Percentiles rank a stretch among this genome's conserved stretches.
These are phyloP conservation scores for Tetraodon nigroviridis DNA, from an alignment of 2,113 vertebrate species.

Conservation along the genomic window DNA sequence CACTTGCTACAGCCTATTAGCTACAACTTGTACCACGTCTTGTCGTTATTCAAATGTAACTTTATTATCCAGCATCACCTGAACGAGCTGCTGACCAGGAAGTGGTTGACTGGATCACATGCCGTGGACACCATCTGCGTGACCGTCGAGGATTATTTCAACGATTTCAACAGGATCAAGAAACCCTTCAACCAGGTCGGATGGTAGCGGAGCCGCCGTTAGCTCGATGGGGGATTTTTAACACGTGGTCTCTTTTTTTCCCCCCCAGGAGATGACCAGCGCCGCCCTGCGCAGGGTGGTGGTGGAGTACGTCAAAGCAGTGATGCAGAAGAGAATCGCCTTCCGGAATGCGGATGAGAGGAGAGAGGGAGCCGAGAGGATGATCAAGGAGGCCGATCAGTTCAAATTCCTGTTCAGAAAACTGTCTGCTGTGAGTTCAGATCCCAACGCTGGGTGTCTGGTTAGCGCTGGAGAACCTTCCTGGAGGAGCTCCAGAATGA, in stretches of 20 bases:
- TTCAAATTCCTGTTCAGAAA: constrained; percentile 92
- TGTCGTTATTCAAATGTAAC: not conserved
- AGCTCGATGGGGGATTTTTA: not conserved
- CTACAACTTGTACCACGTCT: too few relatives aligned
- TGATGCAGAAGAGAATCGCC: constrained; percentile 92
- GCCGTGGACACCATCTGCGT: constrained; percentile 96
- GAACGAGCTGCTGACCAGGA: constrained; percentile 88
- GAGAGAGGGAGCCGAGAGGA: constrained; percentile 90
- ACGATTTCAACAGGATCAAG: constrained; percentile 96
- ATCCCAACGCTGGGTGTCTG: too few relatives aligned
- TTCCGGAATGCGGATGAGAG: constrained; percentile 91
- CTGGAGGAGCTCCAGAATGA: not conserved
- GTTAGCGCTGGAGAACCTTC: too few relatives aligned
- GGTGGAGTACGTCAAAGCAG: constrained; percentile 91
- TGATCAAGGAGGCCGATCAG: constrained; percentile 92
- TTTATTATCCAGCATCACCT: constrained; percentile 82
- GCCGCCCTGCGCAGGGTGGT: constrained; percentile 89
- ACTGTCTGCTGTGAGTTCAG: constrained; percentile 72
- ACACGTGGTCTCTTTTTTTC: not conserved
- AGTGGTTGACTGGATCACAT: constrained; percentile 89
- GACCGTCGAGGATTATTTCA: constrained; percentile 97
- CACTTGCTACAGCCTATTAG: too few relatives aligned
- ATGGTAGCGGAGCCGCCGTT: not conserved
- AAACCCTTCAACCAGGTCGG: constrained; percentile 91
- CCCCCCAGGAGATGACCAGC: constrained; percentile 83